phyloP scores from a whole-genome alignment of 1,140 invertebrate species.

The Lineus longissimus region DNA sequence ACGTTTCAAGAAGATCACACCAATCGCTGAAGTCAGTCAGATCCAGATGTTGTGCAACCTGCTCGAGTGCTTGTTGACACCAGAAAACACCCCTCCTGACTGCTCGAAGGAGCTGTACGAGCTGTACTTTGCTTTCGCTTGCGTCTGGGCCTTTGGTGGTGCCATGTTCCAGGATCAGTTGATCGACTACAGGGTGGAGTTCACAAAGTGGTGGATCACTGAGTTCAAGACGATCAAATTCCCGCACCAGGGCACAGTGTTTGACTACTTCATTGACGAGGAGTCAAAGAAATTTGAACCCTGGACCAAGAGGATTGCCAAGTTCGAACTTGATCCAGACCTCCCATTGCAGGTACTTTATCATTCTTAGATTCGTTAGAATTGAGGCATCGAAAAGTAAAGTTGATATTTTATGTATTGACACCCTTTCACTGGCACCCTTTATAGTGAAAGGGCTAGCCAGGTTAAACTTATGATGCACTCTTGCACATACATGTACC shows the following conservation, averaged over 20 bases:
- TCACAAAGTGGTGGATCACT: slow-evolving; percentile 95
- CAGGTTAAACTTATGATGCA: too few species aligned
- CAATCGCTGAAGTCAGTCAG: slow-evolving; percentile 89
- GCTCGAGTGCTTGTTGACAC: slow-evolving; percentile 78
- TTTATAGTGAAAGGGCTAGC: too few species aligned
- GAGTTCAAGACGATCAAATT: slow-evolving; percentile 96
- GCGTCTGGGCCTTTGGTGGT: slow-evolving; percentile 94
- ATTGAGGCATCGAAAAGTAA: too few species aligned
- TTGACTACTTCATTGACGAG: slow-evolving; percentile 89
- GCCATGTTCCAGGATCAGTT: slow-evolving; percentile 88
- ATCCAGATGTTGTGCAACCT: slow-evolving; percentile 91
- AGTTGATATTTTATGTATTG: too few species aligned
- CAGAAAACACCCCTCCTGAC: slow-evolving; percentile 76
- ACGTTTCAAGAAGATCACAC: slow-evolving; percentile 91
- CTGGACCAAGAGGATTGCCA: slow-evolving; percentile 83
- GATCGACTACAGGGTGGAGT: slow-evolving; percentile 84
- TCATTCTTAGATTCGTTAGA: neutral
- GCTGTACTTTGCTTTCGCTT: slow-evolving; percentile 91
- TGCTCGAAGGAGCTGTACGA: slow-evolving; percentile 94
- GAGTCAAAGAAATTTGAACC: slow-evolving; percentile 84
- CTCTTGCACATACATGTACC: too few species aligned
- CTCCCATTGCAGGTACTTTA: slow-evolving; percentile 76
- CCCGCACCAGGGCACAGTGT: slow-evolving; percentile 74
- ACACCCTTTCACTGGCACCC: too few species aligned
- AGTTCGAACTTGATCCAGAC: slow-evolving; percentile 88